phyloP scores from a whole-genome alignment of 2,113 vertebrate genomes.

The Piaya cayana region DNA sequence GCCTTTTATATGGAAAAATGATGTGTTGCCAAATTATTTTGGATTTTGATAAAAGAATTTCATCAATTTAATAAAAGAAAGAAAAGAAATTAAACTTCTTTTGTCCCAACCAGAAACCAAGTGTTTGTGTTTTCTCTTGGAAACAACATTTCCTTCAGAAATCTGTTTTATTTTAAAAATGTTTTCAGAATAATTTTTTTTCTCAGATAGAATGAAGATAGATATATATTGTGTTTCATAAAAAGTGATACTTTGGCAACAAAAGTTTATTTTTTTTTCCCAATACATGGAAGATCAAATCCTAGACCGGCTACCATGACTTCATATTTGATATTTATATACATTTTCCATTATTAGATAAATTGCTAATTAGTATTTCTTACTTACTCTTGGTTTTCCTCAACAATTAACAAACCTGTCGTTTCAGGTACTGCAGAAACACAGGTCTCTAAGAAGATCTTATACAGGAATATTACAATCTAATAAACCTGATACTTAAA shows the following conservation, averaged over 20 bases:
- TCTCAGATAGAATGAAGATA: neutral
- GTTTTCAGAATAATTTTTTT: neutral
- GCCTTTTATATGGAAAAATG: neutral
- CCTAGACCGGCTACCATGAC: neutral
- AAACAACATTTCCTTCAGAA: neutral
- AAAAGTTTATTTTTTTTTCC: neutral
- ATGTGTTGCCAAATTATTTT: neutral
- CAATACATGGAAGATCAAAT: neutral
- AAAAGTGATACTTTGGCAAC: accelerated
- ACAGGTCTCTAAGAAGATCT: neutral
- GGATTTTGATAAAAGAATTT: neutral
- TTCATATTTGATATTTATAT: neutral
- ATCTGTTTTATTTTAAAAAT: neutral
- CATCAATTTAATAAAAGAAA: neutral
- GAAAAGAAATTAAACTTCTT: neutral
- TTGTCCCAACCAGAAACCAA: neutral
- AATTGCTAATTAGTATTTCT: neutral
- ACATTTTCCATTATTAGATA: neutral
- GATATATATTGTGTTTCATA: neutral
- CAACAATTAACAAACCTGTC: neutral
- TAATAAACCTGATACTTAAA: neutral
- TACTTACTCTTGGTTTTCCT: neutral
- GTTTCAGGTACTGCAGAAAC: neutral
- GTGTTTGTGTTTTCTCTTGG: neutral
- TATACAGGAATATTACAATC: neutral